These are phyloP conservation scores for Octomys mimax DNA, from an alignment of 2,797 vertebrate genomes.

Conservation along the genomic window DNA sequence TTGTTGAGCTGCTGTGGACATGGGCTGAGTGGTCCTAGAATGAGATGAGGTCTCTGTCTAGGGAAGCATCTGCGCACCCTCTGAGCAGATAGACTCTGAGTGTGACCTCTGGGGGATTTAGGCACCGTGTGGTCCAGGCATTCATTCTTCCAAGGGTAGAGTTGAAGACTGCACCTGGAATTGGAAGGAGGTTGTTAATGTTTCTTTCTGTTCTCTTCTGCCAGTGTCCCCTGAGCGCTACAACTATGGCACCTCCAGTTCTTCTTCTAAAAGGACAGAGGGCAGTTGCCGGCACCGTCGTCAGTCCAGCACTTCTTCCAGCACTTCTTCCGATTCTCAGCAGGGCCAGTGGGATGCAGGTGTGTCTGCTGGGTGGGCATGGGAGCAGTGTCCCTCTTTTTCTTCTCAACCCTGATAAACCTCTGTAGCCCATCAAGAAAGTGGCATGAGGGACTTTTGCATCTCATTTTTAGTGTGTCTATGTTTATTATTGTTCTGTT, in stretches of 20 bases:
- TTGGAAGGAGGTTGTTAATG: neutral
- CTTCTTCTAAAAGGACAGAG: constrained; percentile 81
- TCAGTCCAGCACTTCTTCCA: constrained; percentile 76
- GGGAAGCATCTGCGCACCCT: neutral
- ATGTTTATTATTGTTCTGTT: constrained; percentile 42
- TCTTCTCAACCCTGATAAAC: neutral
- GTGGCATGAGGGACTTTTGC: neutral
- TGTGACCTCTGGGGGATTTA: neutral
- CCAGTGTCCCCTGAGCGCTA: constrained; percentile 94
- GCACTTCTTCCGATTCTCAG: constrained; percentile 84
- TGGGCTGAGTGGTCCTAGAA: too few species aligned
- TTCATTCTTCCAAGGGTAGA: neutral
- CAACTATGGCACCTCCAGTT: constrained; percentile 81
- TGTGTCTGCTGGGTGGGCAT: constrained; percentile 64
- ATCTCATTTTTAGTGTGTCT: neutral
- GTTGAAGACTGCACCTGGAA: neutral
- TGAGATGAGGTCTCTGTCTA: neutral
- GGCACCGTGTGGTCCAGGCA: neutral
- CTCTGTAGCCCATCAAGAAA: neutral
- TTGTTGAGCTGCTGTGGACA: neutral
- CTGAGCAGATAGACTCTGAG: neutral
- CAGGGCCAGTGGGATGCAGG: constrained; percentile 89
- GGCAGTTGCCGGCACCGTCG: constrained; percentile 82
- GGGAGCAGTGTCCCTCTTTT: neutral
- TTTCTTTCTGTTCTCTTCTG: neutral